Evolutionary conservation across 2,797 vertebrate genomes (phyloP).

Genomic region (Oreortyx pictus): DNA sequence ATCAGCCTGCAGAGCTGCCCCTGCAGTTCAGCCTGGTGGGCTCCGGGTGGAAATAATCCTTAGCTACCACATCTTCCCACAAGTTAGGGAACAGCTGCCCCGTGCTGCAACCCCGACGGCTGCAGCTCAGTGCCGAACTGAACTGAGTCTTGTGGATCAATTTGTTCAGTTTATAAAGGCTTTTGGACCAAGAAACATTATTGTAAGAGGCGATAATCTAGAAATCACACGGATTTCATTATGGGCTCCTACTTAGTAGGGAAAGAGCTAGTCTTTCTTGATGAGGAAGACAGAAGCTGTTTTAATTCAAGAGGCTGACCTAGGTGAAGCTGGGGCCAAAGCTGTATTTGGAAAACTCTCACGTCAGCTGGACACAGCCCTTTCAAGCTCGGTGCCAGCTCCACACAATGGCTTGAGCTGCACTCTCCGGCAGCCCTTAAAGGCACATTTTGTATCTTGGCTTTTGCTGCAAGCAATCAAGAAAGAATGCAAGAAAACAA

Average conservation of each 20-base stretch:
- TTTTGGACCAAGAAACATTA: not conserved
- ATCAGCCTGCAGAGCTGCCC: not conserved
- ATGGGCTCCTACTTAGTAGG: not conserved
- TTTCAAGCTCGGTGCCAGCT: constrained; percentile 72
- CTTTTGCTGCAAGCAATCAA: constrained; percentile 81
- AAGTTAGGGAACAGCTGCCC: not conserved
- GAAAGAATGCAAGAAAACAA: constrained; percentile 84
- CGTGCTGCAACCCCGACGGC: constrained; percentile 6
- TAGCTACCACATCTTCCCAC: not conserved
- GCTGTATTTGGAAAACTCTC: constrained; percentile 71
- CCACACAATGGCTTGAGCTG: constrained; percentile 75
- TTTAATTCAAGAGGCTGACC: constrained; percentile 63
- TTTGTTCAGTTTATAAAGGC: constrained; percentile 4
- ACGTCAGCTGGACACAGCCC: constrained; percentile 70
- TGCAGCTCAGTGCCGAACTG: not conserved
- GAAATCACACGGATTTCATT: constrained; percentile 48
- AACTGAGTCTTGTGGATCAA: not conserved
- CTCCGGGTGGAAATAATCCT: not conserved
- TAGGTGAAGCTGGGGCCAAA: constrained; percentile 47
- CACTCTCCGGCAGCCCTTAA: constrained; percentile 66
- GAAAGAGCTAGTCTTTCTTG: constrained; percentile 45
- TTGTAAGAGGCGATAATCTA: constrained; percentile 8
- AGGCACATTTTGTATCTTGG: constrained; percentile 79
- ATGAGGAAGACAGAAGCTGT: constrained; percentile 65
- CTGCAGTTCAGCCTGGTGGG: not conserved